A percentile compares a stretch with the other conserved stretches of the same genome.
Conservation (phyloP, 2,888 invertebrate species). For the Atethmia centrago region DNA sequence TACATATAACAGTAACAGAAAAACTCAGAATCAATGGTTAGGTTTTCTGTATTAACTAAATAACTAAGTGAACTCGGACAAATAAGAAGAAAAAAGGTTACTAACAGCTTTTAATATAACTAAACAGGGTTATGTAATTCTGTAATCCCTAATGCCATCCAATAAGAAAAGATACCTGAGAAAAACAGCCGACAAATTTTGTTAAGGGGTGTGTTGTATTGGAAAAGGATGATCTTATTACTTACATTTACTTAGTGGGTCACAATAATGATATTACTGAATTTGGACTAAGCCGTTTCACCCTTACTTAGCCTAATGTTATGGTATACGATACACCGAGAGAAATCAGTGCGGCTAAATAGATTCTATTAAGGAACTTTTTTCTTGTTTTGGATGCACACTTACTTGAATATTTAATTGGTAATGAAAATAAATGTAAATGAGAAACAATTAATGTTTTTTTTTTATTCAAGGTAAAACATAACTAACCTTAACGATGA, state of each 20-base stretch:
- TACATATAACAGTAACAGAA: not conserved
- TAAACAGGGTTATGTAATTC: slow-evolving; percentile 55
- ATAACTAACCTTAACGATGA: not conserved
- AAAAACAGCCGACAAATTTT: slow-evolving; percentile 73
- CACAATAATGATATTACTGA: slow-evolving; percentile 78
- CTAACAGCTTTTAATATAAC: slow-evolving; percentile 44
- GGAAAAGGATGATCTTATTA: slow-evolving; percentile 78
- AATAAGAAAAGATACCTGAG: slow-evolving; percentile 65
- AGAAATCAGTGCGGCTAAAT: slow-evolving; percentile 27
- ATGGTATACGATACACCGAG: slow-evolving; percentile 54
- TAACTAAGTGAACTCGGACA: slow-evolving; percentile 23
- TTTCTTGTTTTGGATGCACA: not conserved
- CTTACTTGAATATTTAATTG: not conserved
- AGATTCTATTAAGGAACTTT: slow-evolving; percentile 31
- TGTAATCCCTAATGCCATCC: slow-evolving; percentile 56
- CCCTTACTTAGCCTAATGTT: slow-evolving; percentile 69
- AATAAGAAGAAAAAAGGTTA: slow-evolving; percentile 37
- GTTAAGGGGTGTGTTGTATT: slow-evolving; percentile 75
- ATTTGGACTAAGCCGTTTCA: slow-evolving; percentile 67
- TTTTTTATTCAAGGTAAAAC: too few relatives aligned
- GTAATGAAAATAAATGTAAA: not conserved
- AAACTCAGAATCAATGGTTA: not conserved
- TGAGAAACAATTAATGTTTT: too few relatives aligned
- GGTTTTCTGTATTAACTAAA: not conserved
- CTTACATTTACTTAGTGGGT: slow-evolving; percentile 76